Evolutionary conservation across 2,113 vertebrate genomes (phyloP), one percentile per base, ranked within the genome.

Genomic region (Solea solea): DNA sequence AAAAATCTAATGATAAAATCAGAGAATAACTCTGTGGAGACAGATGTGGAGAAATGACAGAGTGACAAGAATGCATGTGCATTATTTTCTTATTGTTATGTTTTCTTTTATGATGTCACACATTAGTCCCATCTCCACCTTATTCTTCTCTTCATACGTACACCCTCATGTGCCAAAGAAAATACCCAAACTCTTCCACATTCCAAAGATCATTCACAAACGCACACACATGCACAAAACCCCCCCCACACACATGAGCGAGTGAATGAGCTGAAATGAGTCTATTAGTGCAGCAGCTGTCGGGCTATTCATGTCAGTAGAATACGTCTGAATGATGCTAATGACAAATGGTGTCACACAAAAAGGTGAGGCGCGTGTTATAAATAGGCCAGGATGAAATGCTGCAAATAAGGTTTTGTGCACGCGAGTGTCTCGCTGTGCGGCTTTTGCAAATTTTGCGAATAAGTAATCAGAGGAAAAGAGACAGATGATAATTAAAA

Each of bases 311-410:
- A 88, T 57, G 56, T 77, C 73, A 50, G 8, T 51, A 73, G 52
- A 86, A 64, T 58, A 50, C 72, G 66, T 61, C 77, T 86, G 82
- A 88, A 87, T 87, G 85, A 77, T 44, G 25, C 67, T 86, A 83
- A 90, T 79, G 86, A 88, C 76, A 54, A 65, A 78, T 40, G 67
- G 21, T 21, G 21, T 21, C 75, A 48, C 61, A 61, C 16, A 65
- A 45, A 52, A 21, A 64, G 46, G 61, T 66, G 65, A 28, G 56
- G 9, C 28, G 52, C 55, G 28, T n/a, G 28, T 44, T 41, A 63
- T 66, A 82, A 82, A 74, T 58, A 74, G 66, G 54, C 49, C 72
- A 63, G 46, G 56, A 59, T 66, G 53, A 34, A 62, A 63, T 13
- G 65, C 46, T 46, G 59, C 60, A 50, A 63, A 55, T 63, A 15